Percentiles rank a stretch among this genome's conserved stretches.
phyloP scores from a whole-genome alignment of 2,797 vertebrate species.

The Hephaestus fuliginosus region DNA sequence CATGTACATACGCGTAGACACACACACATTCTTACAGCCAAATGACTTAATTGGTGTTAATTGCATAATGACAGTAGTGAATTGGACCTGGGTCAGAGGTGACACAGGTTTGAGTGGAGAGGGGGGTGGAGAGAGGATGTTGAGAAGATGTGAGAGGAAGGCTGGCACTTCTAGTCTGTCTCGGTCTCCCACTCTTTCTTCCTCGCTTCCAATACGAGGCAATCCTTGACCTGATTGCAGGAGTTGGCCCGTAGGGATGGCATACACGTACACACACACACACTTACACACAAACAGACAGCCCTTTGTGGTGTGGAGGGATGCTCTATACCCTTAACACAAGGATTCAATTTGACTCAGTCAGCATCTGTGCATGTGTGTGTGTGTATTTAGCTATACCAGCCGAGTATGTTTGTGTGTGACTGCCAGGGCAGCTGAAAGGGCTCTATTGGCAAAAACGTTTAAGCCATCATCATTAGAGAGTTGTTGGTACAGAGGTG shows the following conservation, averaged over 20 bases:
- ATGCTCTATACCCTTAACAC: conserved; percentile 82
- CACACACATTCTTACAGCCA: conserved; percentile 86
- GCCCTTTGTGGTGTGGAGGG: conserved; percentile 86
- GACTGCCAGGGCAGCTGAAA: conserved; percentile 74
- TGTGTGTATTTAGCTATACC: conserved; percentile 56
- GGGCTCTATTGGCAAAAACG: conserved; percentile 89
- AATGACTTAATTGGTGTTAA: conserved; percentile 99
- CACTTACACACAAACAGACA: conserved; percentile 78
- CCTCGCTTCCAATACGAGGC: conserved; percentile 66
- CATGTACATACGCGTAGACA: conserved; percentile 53
- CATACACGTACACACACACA: conserved; percentile 31
- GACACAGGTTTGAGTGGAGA: conserved; percentile 90
- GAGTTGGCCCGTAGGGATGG: conserved; percentile 47
- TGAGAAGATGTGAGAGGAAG: conserved; percentile 70
- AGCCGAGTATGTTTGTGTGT: conserved; percentile 64
- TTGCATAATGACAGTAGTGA: conserved; percentile 95
- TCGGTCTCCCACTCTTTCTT: conserved; percentile 39
- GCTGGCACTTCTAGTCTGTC: conserved; percentile 43
- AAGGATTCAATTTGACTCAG: conserved; percentile 88
- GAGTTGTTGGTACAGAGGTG: conserved; percentile 88
- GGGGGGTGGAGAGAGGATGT: conserved; percentile 82
- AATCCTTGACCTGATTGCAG: conserved; percentile 89
- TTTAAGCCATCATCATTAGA: conserved; percentile 91
- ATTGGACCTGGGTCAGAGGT: conserved; percentile 92
- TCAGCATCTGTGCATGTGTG: conserved; percentile 67